Base-by-base conservation (phyloP, 1,140 invertebrate genomes). In the Drosophila carrolli region DNA sequence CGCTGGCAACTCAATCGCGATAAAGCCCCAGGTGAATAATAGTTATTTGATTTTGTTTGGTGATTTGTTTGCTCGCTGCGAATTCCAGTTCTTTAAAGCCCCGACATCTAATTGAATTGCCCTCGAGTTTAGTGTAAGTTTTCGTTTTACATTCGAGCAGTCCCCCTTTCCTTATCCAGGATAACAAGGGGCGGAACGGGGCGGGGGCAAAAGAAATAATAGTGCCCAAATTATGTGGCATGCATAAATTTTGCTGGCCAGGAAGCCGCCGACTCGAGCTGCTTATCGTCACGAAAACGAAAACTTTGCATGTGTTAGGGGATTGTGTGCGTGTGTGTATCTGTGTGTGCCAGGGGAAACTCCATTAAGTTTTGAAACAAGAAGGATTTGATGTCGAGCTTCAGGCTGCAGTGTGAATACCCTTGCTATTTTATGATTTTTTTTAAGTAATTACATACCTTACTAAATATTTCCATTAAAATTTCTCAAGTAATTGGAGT, bases 21-120 rank as follows among this genome's bases (percentile, higher is more conserved):
- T 88, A 88, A 86, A 86, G 83, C 79, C 61, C 60, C 84, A 78
- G 84, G 79, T 88, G 85, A 88, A 89, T 89, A 89, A 88, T 88
- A 88, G 83, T 88, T 89, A 89, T 88, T 88, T 88, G 83, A 88
- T 88, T 88, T 88, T 83, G 66, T 84, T 88, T 66, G 75, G 82
- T 86, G 82, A 86, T 86, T 86, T 86, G 82, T 86, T 88, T 82
- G 82, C 68, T 59, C 44, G 47, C 68, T 56, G 37, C 40, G 65
- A 56, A 35, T 71, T 56, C 43, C 78, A 53, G 41, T 78, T 72
- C 74, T 76, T 86, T 83, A 86, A 79, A 78, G 83, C 68, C 43
- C 37, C 62, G 75, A 81, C 82, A 85, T 88, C 83, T 88, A 85
- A 85, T 85, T 86, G 82, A 85, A 85, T 85, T 85, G 82, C 78